Evolutionary conservation across 2,113 vertebrate species (phyloP).

Genomic region (Bagarius yarrelli): DNA sequence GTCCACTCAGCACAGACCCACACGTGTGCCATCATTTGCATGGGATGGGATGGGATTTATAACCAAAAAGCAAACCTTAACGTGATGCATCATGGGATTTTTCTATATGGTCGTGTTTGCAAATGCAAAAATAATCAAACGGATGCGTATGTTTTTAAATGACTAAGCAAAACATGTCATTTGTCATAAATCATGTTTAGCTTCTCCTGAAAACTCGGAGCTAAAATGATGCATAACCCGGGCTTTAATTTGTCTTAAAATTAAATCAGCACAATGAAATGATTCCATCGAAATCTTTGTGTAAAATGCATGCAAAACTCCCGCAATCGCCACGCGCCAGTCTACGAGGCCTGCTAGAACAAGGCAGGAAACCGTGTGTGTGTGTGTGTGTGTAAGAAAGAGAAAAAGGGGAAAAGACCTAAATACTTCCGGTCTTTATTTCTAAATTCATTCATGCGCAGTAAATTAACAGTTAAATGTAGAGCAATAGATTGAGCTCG

Average conservation of each 20-base stretch:
- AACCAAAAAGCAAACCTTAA: background rate
- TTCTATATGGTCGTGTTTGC: background rate
- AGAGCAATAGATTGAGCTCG: background rate
- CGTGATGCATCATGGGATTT: background rate
- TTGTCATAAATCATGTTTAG: background rate
- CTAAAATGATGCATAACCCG: conserved; percentile 12
- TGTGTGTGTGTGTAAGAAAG: conserved; percentile 7
- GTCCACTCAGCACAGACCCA: background rate
- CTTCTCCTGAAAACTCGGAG: background rate
- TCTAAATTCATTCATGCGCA: conserved; percentile 60
- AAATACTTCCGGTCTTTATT: conserved; percentile 62
- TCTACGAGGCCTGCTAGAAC: conserved; percentile 24
- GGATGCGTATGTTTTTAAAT: background rate
- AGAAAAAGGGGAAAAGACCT: conserved; percentile 33
- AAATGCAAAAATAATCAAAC: conserved; percentile 20
- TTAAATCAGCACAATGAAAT: conserved; percentile 14
- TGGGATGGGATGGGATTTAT: background rate
- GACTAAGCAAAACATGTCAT: background rate
- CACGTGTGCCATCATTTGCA: conserved; percentile 1
- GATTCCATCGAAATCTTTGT: conserved; percentile 2
- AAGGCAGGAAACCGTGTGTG: conserved; percentile 53
- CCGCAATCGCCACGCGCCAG: conserved; percentile 11
- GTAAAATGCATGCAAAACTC: conserved; percentile 5
- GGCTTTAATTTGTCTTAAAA: conserved; percentile 6
- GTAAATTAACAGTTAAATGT: background rate